Base-by-base conservation (phyloP, 2,888 invertebrate genomes). In the Oasisia sp. region DNA sequence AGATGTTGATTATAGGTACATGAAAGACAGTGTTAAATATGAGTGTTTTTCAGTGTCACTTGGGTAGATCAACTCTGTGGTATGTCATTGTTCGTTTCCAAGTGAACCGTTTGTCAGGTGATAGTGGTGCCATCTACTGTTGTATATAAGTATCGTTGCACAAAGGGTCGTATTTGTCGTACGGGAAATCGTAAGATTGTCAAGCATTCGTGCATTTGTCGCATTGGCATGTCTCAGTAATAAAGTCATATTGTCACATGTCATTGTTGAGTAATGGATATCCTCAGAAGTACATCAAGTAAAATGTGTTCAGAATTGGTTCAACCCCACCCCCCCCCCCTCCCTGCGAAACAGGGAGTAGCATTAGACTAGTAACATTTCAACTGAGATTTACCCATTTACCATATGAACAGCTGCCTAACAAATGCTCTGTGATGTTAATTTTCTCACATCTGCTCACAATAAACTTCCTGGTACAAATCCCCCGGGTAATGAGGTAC, bases 241-340 rank as follows among this genome's bases (percentile, higher is more conserved):
- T 74, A 74, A 74, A 74, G 27, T 74, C 74, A 74, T 74, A 74
- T 74, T 74, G 27, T 74, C 74, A 74, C 74, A 74, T 74, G 74
- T 74, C 74, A 19, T 19, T 19, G n/a, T 27, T 19, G 27, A 74
- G 19, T 74, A 74, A 7, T 9, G 50, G 50, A 50, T 50, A 14
- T 12, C 9, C 8, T 50, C 50, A 7, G 9, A 50, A 50, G 50
- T 50, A 12, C 50, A 50, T 50, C 12, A 50, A 14, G 50, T 12
- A 2, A 9, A 50, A 50, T 9, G 50, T 14, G 14, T 50, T 50
- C 50, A 50, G 50, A 1, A 50, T 14, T 50, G 50, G 50, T 50
- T 50, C 50, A 50, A 50, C 50, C 14, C 50, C 50, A 12, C 12
- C 50, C 50, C 9, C 14, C 12, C 50, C 0, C 9, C 14, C 7